Evolutionary conservation across 2,797 vertebrate species (phyloP).

Genomic region (Octomys mimax): DNA sequence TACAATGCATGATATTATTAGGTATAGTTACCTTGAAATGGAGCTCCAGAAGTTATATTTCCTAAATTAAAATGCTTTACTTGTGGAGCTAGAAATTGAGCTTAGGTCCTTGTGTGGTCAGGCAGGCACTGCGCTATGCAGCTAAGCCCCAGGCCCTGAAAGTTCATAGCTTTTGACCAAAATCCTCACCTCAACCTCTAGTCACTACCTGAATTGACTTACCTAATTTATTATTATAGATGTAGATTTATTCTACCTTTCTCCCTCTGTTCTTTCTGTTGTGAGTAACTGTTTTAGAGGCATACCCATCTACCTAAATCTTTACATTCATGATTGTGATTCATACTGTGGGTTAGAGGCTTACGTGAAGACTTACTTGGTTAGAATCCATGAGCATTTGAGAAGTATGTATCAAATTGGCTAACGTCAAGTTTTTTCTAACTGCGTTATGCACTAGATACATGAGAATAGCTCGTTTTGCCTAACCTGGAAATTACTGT

Average conservation of each 20-base stretch:
- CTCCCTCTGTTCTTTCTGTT: background rate
- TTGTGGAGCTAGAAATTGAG: too few species aligned
- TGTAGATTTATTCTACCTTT: conserved; percentile 1
- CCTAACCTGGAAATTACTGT: background rate
- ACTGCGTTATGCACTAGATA: background rate
- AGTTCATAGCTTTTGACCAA: background rate
- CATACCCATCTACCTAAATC: background rate
- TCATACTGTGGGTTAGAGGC: conserved; percentile 30
- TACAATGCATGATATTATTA: background rate
- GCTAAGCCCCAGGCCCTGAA: background rate
- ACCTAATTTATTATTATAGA: conserved; percentile 25
- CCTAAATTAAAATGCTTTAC: background rate
- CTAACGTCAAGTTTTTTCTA: conserved; percentile 20
- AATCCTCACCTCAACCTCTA: background rate
- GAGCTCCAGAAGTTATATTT: background rate
- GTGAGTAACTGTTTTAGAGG: conserved; percentile 33
- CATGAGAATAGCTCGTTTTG: conserved; percentile 39
- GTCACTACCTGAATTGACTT: conserved; percentile 3
- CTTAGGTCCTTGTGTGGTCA: too few species aligned
- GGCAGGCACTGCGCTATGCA: too few species aligned
- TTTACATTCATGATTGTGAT: conserved; percentile 7
- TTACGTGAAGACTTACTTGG: background rate
- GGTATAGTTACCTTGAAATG: background rate
- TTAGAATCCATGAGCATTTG: background rate
- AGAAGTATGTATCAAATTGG: background rate